phyloP scores from a whole-genome alignment of 2,797 vertebrate species.

The Coregonus suidteri region DNA sequence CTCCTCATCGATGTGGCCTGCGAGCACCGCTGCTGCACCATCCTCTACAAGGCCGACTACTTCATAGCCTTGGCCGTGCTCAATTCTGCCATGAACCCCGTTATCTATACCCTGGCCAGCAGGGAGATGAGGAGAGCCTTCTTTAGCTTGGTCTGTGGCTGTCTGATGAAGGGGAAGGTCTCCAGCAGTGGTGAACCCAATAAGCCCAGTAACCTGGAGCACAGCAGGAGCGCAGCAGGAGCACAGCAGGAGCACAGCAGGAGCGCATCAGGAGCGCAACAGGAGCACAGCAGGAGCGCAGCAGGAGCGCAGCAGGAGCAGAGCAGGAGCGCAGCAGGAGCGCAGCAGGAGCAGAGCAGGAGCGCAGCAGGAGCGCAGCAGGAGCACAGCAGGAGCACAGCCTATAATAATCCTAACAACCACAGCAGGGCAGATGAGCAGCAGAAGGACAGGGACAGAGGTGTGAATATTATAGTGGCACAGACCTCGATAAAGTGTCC shows the following conservation, averaged over 20 bases:
- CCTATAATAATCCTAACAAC: background rate
- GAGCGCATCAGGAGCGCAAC: conserved; percentile 30
- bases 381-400: conserved; percentile 47
- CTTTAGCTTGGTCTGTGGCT: conserved; percentile 83
- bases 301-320: conserved; percentile 49
- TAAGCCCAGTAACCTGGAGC: conserved; percentile 63
- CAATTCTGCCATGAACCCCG: conserved; percentile 93
- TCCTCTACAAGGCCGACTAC: conserved; percentile 87
- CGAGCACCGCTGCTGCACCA: conserved; percentile 68
- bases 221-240: conserved; percentile 69
- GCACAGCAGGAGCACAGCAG: conserved; percentile 43
- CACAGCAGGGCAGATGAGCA: conserved; percentile 11
- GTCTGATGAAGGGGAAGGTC: conserved; percentile 68
- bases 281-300: conserved; percentile 60
- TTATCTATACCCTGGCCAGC: conserved; percentile 95
- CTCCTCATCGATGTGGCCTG: conserved; percentile 92
- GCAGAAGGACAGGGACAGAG: conserved; percentile 12
- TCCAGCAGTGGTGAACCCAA: conserved; percentile 63
- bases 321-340: conserved; percentile 23
- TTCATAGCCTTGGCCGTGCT: conserved; percentile 89
- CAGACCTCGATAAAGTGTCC: background rate
- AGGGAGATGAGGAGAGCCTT: conserved; percentile 94
- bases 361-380: conserved; percentile 21
- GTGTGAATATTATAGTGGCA: conserved; percentile 41
- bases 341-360: conserved; percentile 58